phyloP scores from a whole-genome alignment of 2,888 invertebrate species.

The Axea sp. region DNA sequence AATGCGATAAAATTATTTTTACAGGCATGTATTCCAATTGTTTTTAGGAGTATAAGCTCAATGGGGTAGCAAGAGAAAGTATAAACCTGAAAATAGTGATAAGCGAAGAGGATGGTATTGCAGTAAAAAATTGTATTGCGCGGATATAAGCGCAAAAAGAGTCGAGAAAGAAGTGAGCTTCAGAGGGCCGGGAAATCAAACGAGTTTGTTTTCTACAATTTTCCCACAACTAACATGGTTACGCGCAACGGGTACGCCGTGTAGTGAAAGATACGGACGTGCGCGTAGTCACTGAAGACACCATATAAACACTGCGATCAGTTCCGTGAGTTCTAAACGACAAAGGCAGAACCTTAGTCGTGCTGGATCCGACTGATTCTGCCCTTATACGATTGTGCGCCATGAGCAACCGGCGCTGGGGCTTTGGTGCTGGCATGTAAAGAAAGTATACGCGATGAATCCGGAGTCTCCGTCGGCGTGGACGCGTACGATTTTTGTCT shows the following conservation, averaged over 20 bases:
- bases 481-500: conserved; percentile 38
- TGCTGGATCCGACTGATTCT: conserved; percentile 73
- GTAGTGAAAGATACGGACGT: conserved; percentile 71
- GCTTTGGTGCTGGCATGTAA: conserved; percentile 74
- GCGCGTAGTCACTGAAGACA: conserved; percentile 74
- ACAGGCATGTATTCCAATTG: too few relatives aligned
- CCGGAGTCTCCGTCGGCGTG: conserved; percentile 13
- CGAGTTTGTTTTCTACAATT: conserved; percentile 78
- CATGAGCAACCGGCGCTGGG: conserved; percentile 66
- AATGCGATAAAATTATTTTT: too few relatives aligned
- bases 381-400: conserved; percentile 74
- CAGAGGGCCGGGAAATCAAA: conserved; percentile 62
- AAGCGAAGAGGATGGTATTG: conserved; percentile 25
- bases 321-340: conserved; percentile 73
- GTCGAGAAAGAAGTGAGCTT: conserved; percentile 9
- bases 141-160: conserved; percentile 29
- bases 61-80: too few relatives aligned
- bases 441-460: conserved; percentile 74
- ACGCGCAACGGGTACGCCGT: conserved; percentile 71
- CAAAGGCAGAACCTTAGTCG: conserved; percentile 74
- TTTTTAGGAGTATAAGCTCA: too few relatives aligned
- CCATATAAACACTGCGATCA: conserved; percentile 76
- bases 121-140: conserved; percentile 42
- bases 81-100: too few relatives aligned
- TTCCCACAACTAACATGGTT: conserved; percentile 76